Percentiles rank a stretch among this genome's conserved stretches.
These are phyloP conservation scores for Lophotriccus pileatus DNA, from an alignment of 2,797 vertebrate species.

Conservation along the genomic window DNA sequence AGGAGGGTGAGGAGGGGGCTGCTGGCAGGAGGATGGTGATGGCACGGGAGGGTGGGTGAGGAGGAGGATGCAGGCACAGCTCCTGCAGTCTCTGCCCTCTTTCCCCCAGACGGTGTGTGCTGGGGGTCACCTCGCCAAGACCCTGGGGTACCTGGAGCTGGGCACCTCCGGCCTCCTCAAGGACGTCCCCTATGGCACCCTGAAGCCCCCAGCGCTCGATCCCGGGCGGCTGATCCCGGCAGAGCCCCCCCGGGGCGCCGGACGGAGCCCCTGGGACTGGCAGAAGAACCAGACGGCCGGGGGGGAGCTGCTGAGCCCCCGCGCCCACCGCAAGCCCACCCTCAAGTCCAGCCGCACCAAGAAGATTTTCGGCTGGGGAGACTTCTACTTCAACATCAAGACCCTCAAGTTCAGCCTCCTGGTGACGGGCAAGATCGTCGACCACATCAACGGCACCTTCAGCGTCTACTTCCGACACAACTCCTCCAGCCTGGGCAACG, in stretches of 20 bases:
- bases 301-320: constrained; percentile 71
- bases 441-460: constrained; percentile 97
- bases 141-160: constrained; percentile 85
- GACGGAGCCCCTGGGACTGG: constrained; percentile 82
- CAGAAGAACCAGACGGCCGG: constrained; percentile 83
- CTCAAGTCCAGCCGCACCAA: constrained; percentile 89
- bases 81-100: neutral
- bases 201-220: constrained; percentile 78
- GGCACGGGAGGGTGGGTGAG: rapidly evolving
- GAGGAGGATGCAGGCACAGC: neutral
- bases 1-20: neutral
- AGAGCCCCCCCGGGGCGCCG: constrained; percentile 51
- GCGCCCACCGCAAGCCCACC: constrained; percentile 85
- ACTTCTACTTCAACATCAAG: constrained; percentile 96
- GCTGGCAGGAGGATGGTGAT: too few species aligned
- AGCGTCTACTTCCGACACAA: constrained; percentile 98
- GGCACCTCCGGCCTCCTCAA: constrained; percentile 79
- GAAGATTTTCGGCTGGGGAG: constrained; percentile 97
- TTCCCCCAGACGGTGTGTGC: constrained; percentile 79
- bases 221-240: constrained; percentile 76
- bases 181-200: constrained; percentile 76
- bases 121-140: constrained; percentile 80
- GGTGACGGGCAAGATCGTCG: constrained; percentile 96
- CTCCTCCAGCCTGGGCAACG: constrained; percentile 94
- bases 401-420: constrained; percentile 93